Evolutionary conservation across 1,140 invertebrate species (phyloP).

Genomic region (Cydia fagiglandana): DNA sequence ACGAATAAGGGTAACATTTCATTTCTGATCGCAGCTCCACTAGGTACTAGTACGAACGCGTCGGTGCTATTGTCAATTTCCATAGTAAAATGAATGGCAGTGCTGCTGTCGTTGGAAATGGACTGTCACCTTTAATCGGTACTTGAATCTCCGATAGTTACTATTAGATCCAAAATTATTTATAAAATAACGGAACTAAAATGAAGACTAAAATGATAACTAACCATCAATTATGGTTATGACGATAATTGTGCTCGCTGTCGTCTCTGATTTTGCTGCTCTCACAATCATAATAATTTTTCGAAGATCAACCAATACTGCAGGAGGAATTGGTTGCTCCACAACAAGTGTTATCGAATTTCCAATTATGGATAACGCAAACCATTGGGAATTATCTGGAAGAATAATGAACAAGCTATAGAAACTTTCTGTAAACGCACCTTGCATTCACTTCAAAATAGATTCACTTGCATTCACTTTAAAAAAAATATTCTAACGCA

Average conservation of each 20-base stretch:
- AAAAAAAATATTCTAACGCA: too few species aligned
- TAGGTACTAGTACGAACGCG: too few species aligned
- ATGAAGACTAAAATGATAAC: not conserved
- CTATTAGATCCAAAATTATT: too few species aligned
- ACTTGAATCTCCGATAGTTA: not conserved
- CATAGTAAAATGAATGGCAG: too few species aligned
- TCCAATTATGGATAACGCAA: not conserved
- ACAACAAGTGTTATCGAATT: conserved; percentile 1
- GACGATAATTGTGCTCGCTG: conserved; percentile 34
- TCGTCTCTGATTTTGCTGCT: not conserved
- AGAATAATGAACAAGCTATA: not conserved
- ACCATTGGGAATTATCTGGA: not conserved
- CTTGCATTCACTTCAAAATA: too few species aligned
- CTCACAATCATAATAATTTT: not conserved
- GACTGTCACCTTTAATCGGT: too few species aligned
- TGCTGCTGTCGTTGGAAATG: too few species aligned
- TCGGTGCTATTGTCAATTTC: too few species aligned
- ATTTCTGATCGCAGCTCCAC: too few species aligned
- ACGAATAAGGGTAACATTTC: too few species aligned
- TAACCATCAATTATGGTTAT: conserved; percentile 35
- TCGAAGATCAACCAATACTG: not conserved
- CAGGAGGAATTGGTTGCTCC: not conserved
- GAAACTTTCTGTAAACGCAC: not conserved
- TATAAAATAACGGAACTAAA: too few species aligned
- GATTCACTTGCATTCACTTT: too few species aligned